Evolutionary conservation across 1,140 invertebrate genomes (phyloP), one percentile per base, ranked within the genome.

Genomic region (Magallana gigas): DNA sequence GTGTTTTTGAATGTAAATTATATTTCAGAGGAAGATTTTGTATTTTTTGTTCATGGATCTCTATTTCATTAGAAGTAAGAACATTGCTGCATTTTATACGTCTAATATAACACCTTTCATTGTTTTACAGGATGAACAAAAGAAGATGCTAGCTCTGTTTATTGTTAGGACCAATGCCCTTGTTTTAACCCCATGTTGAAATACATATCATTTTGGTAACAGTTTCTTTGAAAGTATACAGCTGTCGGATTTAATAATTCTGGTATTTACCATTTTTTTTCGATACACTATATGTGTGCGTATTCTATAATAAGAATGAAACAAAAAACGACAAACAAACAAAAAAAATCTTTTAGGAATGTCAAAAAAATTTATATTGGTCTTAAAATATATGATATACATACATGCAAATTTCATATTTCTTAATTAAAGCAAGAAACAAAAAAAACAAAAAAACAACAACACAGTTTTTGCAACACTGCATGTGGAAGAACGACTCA

Each of bases 381-480:
- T 48, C 36, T 48, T 23, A 23, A 23, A 23, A 23, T 23, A 23
- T 23, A 23, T 23, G 23, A 23, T 23, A 23, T 23, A 23, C 23
- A 23, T 23, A 23, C 23, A 23, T 23, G 23, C 23, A 23, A 23
- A 23, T 23, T 48, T 48, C 36, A 48, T 48, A 48, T 48, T 48
- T 48, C 36, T 48, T 48, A 48, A 48, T 48, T 48, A 48, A 48
- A 48, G 36, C 36, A 48, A 48, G 36, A 48, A 48, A 48, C 36
- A 48, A 48, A 48, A 48, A 48, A 4, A 48, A 48, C 23, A 23
- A 23, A 23, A 23, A 23, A 23, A 23, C 23, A 23, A 23, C 23
- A 12, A 29, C 68, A 76, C 68, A 76, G 68, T 76, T 36, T 76
- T 76, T 76, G 68, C 68, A 76, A 76, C 68, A 76, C 9, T 76